These are phyloP conservation scores for Toxostoma redivivum DNA, from an alignment of 2,113 vertebrate genomes.

Conservation along the genomic window DNA sequence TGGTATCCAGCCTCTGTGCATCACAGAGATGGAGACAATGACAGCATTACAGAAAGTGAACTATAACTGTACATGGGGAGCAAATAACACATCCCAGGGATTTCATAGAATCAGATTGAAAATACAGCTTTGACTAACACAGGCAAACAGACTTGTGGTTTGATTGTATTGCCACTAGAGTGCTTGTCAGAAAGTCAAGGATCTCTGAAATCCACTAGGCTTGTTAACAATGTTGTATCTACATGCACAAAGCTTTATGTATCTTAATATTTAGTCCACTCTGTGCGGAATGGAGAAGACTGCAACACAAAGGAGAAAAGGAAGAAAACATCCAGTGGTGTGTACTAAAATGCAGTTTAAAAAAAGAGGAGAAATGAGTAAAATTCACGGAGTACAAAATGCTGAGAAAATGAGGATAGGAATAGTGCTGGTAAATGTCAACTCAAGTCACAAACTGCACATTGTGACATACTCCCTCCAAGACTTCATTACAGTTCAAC, in stretches of 20 bases:
- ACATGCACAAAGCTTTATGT: background rate
- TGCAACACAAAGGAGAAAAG: background rate
- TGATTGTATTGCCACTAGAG: background rate
- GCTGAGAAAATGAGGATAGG: background rate
- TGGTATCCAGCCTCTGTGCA: background rate
- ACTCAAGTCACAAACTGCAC: background rate
- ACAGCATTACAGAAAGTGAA: background rate
- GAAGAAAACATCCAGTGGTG: background rate
- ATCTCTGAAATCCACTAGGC: background rate
- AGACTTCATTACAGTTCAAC: background rate
- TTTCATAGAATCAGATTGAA: background rate
- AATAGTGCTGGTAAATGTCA: background rate
- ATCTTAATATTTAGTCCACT: background rate
- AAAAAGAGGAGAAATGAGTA: background rate
- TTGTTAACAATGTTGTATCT: background rate
- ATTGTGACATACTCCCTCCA: background rate
- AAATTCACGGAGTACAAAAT: background rate
- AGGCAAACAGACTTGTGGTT: accelerated
- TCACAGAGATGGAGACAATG: background rate
- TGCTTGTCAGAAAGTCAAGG: background rate
- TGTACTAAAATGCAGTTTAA: background rate
- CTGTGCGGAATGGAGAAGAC: background rate
- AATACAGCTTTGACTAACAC: background rate
- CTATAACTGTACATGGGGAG: background rate
- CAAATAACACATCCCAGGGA: background rate